A percentile compares a stretch with the other conserved stretches of the same genome.
These are phyloP conservation scores for Lamellibrachia luymesi DNA, from an alignment of 1,140 invertebrate genomes.

Conservation along the genomic window DNA sequence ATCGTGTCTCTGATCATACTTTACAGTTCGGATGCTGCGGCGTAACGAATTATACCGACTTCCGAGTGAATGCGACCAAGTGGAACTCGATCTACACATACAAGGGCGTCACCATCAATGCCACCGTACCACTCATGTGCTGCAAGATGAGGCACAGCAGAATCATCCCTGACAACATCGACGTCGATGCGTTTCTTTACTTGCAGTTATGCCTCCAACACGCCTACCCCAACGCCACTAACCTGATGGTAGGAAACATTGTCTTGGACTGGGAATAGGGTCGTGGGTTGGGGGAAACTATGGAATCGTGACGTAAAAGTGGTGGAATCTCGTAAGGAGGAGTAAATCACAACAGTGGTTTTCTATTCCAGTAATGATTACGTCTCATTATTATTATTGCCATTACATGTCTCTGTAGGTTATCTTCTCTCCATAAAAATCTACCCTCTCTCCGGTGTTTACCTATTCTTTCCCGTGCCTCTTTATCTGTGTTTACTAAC, in stretches of 20 bases:
- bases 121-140: neutral
- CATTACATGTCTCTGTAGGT: too few species aligned
- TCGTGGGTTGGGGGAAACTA: too few species aligned
- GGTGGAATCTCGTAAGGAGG: too few species aligned
- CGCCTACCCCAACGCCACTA: neutral
- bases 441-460: too few species aligned
- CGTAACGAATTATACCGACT: neutral
- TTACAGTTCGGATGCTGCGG: neutral
- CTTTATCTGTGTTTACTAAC: too few species aligned
- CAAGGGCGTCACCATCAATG: neutral
- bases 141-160: neutral
- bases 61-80: neutral
- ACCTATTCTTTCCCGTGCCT: too few species aligned
- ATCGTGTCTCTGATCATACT: neutral
- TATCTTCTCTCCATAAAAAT: too few species aligned
- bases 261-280: too few species aligned
- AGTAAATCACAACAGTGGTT: too few species aligned
- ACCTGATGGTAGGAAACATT: neutral
- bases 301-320: too few species aligned
- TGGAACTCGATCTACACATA: neutral
- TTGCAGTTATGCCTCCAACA: neutral
- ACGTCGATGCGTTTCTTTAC: neutral
- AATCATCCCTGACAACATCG: neutral
- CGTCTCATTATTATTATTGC: too few species aligned
- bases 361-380: too few species aligned